These are phyloP conservation scores for Dicyrtomina minuta DNA, from an alignment of 2,888 invertebrate genomes.

Conservation along the genomic window DNA sequence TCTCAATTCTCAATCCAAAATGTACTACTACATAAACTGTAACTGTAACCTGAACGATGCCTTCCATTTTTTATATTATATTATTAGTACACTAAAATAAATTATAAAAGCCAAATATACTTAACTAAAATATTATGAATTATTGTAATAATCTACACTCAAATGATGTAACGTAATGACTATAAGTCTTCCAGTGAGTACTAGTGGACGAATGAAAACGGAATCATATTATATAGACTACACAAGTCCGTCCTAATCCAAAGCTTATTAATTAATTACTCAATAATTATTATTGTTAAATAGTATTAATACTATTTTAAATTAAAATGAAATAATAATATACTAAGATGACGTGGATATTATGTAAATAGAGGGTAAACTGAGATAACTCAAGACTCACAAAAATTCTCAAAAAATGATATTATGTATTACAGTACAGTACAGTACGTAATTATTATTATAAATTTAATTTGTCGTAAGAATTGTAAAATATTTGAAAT, in stretches of 20 bases:
- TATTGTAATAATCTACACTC: conserved; percentile 2
- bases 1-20: too few species aligned
- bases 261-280: neutral
- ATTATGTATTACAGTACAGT: too few species aligned
- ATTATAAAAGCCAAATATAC: conserved; percentile 9
- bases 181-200: conserved; percentile 1
- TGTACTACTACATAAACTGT: too few species aligned
- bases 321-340: neutral
- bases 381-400: too few species aligned
- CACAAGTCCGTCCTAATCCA: conserved; percentile 4
- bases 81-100: too few species aligned
- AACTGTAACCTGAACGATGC: neutral
- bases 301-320: neutral
- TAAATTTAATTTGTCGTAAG: too few species aligned
- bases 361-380: neutral
- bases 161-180: neutral
- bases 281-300: neutral
- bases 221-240: neutral
- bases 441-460: too few species aligned
- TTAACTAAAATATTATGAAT: neutral
- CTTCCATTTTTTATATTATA: neutral
- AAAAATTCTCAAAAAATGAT: too few species aligned
- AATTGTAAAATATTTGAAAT: too few species aligned
- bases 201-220: neutral
- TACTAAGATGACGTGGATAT: neutral